Conservation (phyloP, 2,888 invertebrate species). For the Timema podura region DNA sequence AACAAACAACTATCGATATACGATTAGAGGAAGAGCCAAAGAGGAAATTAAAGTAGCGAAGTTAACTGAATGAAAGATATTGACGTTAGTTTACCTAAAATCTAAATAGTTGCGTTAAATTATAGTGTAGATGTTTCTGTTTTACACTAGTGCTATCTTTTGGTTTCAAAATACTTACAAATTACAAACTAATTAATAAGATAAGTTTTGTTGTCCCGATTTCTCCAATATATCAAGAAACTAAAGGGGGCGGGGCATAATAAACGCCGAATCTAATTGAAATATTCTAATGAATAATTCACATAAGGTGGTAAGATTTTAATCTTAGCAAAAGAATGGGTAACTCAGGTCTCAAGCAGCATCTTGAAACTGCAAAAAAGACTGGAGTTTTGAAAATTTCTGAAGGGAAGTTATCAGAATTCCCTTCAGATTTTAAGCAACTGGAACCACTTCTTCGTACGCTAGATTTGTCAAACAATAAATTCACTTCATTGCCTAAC, state of each 20-base stretch:
- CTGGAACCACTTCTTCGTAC: conserved; percentile 72
- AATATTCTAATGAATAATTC: neutral
- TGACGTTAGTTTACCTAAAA: too few species aligned
- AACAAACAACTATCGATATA: too few species aligned
- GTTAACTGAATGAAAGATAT: too few species aligned
- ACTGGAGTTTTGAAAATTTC: conserved; percentile 91
- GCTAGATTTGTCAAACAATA: conserved; percentile 90
- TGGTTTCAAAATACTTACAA: too few species aligned
- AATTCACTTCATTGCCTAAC: conserved; percentile 57
- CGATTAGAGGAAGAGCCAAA: too few species aligned
- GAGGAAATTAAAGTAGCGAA: too few species aligned
- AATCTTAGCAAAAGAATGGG: conserved; percentile 60
- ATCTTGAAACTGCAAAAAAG: conserved; percentile 91
- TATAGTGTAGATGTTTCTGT: too few species aligned
- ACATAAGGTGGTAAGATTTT: too few species aligned
- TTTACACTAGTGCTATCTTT: too few species aligned
- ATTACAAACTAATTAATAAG: too few species aligned
- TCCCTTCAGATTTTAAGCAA: conserved; percentile 62
- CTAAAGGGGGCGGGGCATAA: neutral
- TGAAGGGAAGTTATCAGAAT: conserved; percentile 73
- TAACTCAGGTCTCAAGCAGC: conserved; percentile 83
- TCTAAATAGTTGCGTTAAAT: too few species aligned
- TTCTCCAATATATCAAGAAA: neutral
- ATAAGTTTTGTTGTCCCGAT: too few species aligned
- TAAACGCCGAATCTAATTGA: neutral